phyloP scores from a whole-genome alignment of 2,113 vertebrate species.

The Channa argus region DNA sequence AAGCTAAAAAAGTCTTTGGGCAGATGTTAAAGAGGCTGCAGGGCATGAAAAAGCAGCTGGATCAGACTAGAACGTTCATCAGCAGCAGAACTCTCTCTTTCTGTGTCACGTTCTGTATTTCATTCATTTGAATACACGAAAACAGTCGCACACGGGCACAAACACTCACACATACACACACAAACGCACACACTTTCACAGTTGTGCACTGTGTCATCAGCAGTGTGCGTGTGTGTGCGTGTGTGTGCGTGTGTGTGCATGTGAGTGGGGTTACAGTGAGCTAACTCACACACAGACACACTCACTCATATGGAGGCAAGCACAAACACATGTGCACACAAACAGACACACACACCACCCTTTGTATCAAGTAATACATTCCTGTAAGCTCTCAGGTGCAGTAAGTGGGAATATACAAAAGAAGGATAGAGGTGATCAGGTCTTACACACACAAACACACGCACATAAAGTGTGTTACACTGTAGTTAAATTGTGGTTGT shows the following conservation, averaged over 20 bases:
- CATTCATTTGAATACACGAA: conserved; percentile 20
- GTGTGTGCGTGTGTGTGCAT: too few relatives aligned
- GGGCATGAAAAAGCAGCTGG: background rate
- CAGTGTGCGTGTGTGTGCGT: conserved; percentile 42
- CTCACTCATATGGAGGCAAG: conserved; percentile 34
- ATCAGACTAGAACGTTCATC: conserved; percentile 25
- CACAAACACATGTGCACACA: conserved; percentile 14
- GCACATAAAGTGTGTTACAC: conserved; percentile 19
- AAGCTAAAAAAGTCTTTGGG: too few relatives aligned
- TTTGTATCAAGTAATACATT: too few relatives aligned
- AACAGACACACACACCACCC: conserved; percentile 13
- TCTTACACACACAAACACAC: conserved; percentile 13
- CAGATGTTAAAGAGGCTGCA: too few relatives aligned
- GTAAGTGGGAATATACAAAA: background rate
- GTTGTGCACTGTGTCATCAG: conserved; percentile 43
- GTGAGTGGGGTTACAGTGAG: conserved; percentile 34
- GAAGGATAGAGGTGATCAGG: background rate
- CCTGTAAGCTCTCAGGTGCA: background rate
- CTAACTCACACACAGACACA: conserved; percentile 53
- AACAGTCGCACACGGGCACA: conserved; percentile 1
- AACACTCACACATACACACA: conserved; percentile 13
- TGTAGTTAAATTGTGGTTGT: conserved; percentile 32
- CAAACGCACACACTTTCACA: background rate
- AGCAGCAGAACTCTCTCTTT: background rate
- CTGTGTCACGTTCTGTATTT: conserved; percentile 22